Conservation (phyloP, 2,888 invertebrate species). For the Pheosia gnoma region DNA sequence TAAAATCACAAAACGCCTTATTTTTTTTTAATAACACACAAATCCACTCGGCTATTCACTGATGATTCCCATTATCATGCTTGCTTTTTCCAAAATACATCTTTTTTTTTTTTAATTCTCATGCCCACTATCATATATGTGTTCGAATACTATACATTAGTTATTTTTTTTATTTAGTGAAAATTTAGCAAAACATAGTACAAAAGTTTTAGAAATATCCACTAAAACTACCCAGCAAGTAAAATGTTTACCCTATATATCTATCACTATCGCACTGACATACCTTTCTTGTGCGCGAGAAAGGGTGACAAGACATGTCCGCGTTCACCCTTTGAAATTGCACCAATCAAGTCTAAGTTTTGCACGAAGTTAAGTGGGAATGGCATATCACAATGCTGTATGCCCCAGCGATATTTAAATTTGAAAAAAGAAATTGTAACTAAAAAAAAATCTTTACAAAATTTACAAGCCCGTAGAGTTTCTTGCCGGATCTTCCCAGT, state of each 20-base stretch:
- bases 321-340: constrained; percentile 53
- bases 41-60: constrained; percentile 39
- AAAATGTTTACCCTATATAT: constrained; percentile 74
- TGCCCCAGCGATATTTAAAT: not conserved
- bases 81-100: constrained; percentile 61
- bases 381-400: constrained; percentile 19
- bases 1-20: constrained; percentile 39
- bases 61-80: constrained; percentile 56
- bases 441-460: too few relatives aligned
- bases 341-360: constrained; percentile 60
- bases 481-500: too few relatives aligned
- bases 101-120: constrained; percentile 35
- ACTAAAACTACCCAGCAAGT: constrained; percentile 80
- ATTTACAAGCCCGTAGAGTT: too few relatives aligned
- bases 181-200: constrained; percentile 84
- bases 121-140: constrained; percentile 67
- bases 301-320: constrained; percentile 52
- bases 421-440: too few relatives aligned
- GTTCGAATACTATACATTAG: constrained; percentile 75
- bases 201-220: constrained; percentile 83
- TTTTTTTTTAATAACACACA: constrained; percentile 28
- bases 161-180: constrained; percentile 75
- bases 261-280: constrained; percentile 80
- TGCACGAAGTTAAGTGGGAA: constrained; percentile 30
- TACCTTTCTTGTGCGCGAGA: constrained; percentile 60